phyloP scores from a whole-genome alignment of 1,140 invertebrate genomes.

The Psix sp. region DNA sequence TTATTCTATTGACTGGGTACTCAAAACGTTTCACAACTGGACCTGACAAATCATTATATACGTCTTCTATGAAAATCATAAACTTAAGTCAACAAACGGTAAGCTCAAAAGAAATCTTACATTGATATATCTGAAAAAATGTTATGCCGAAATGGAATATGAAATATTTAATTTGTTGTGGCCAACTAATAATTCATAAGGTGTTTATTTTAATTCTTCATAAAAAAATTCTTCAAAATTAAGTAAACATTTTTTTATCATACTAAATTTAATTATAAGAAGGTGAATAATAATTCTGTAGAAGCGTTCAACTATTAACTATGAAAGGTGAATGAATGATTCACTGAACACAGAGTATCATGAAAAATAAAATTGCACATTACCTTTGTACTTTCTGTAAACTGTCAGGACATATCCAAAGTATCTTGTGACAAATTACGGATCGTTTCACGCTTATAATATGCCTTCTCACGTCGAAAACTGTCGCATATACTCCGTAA shows the following conservation, averaged over 20 bases:
- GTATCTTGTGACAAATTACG: conserved; percentile 67
- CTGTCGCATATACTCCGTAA: conserved; percentile 61
- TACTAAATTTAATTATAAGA: too few species aligned
- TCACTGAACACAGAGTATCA: conserved; percentile 15
- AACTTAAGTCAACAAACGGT: conserved; percentile 39
- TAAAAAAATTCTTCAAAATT: too few species aligned
- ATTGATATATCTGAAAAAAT: too few species aligned
- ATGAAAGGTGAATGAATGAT: conserved; percentile 1
- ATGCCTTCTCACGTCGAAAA: conserved; percentile 67
- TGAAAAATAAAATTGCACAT: conserved; percentile 43
- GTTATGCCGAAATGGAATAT: too few species aligned
- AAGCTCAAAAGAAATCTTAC: conserved; percentile 5
- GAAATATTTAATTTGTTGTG: too few species aligned
- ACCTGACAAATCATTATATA: conserved; percentile 49
- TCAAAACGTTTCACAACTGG: conserved; percentile 40
- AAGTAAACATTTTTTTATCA: too few species aligned
- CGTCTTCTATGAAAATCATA: conserved; percentile 36
- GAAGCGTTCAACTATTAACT: conserved; percentile 4
- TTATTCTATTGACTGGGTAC: conserved; percentile 56
- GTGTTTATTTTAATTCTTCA: too few species aligned
- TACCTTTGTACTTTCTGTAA: conserved; percentile 40
- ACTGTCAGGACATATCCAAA: conserved; percentile 35
- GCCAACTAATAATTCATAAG: too few species aligned
- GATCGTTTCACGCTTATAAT: conserved; percentile 71
- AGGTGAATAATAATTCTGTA: conserved; percentile 16